Percentiles rank a stretch among this genome's conserved stretches.
Evolutionary conservation across 2,888 invertebrate genomes (phyloP).

Genomic region (Epinotia ramella): DNA sequence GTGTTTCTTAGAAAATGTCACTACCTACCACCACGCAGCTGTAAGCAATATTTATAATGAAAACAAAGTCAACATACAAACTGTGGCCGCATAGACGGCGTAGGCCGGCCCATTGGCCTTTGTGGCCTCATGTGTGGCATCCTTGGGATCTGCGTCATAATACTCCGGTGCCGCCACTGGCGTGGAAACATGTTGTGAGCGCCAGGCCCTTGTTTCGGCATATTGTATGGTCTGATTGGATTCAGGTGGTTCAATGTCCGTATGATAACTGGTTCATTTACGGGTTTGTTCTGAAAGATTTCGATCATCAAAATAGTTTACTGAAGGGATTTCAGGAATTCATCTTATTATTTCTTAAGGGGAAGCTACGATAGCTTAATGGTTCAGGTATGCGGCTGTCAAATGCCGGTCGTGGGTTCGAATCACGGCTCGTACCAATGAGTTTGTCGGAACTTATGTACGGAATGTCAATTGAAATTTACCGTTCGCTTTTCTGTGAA

Average conservation of each 20-base stretch:
- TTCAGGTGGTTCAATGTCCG: constrained; percentile 56
- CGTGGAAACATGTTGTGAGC: not conserved
- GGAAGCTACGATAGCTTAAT: too few species aligned
- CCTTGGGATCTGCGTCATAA: not conserved
- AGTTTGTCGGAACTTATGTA: too few species aligned
- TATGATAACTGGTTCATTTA: constrained; percentile 52
- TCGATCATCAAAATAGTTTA: not conserved
- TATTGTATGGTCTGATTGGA: constrained; percentile 14
- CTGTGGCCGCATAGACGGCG: constrained; percentile 49
- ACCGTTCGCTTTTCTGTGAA: too few species aligned
- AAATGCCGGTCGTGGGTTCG: too few species aligned
- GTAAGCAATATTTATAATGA: constrained; percentile 32
- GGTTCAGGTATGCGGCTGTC: too few species aligned
- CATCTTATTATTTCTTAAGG: too few species aligned
- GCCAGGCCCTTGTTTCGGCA: not conserved
- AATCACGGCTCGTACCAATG: too few species aligned
- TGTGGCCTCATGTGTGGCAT: constrained; percentile 17
- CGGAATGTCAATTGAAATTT: too few species aligned
- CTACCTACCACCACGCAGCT: not conserved
- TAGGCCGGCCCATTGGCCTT: constrained; percentile 48
- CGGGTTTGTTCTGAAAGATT: constrained; percentile 48
- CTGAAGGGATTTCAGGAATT: too few species aligned
- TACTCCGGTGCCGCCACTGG: constrained; percentile 6
- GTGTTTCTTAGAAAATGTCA: not conserved
- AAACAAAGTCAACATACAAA: constrained; percentile 57